Evolutionary conservation across 2,113 vertebrate genomes (phyloP).

Genomic region (Taurulus bubalis): DNA sequence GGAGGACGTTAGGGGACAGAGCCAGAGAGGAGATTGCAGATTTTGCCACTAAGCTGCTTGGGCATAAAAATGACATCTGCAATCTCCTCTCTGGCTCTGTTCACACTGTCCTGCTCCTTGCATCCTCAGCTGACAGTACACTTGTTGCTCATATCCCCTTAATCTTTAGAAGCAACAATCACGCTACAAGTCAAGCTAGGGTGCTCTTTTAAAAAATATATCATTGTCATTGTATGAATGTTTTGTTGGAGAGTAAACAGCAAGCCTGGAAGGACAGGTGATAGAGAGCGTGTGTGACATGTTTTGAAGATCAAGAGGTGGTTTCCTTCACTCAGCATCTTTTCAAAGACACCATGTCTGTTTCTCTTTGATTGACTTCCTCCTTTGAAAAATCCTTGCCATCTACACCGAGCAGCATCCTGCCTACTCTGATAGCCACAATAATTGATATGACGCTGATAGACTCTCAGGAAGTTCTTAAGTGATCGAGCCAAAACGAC

Average conservation of each 20-base stretch:
- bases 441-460: constrained; percentile 31
- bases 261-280: not conserved
- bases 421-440: constrained; percentile 4
- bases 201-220: not conserved
- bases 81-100: constrained; percentile 62
- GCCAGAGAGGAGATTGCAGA: no score
- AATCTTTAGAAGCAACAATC: constrained; percentile 33
- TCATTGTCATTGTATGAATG: not conserved
- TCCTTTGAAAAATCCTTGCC: constrained; percentile 22
- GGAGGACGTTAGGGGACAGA: constrained; percentile 27
- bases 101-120: constrained; percentile 33
- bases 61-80: constrained; percentile 54
- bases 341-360: not conserved
- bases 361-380: constrained; percentile 24
- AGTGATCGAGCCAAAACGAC: constrained; percentile 25
- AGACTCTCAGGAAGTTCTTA: constrained; percentile 26
- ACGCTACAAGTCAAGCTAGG: not conserved
- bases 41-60: constrained; percentile 69
- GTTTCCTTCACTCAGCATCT: constrained; percentile 1
- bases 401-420: constrained; percentile 15
- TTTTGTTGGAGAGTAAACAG: not conserved
- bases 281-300: not conserved
- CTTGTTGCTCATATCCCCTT: constrained; percentile 17
- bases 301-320: not conserved
- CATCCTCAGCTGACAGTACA: constrained; percentile 19